Evolutionary conservation across 2,888 invertebrate species (phyloP).

Genomic region (Incurvaria masculella): DNA sequence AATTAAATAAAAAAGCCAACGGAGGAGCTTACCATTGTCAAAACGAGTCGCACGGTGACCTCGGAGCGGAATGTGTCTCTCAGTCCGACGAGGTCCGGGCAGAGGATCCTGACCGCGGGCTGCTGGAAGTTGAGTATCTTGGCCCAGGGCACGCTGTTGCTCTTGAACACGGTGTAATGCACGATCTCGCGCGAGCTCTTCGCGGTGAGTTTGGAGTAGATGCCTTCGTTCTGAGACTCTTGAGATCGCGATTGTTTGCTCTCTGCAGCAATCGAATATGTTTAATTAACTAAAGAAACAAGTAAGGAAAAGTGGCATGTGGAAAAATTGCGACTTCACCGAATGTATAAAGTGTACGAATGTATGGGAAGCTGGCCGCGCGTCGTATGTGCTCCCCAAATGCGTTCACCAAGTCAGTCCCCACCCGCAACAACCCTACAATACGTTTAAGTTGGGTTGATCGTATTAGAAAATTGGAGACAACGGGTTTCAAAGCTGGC

Average conservation of each 20-base stretch:
- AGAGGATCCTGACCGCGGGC: slow-evolving; percentile 47
- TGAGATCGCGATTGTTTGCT: background rate
- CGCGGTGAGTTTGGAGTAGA: slow-evolving; percentile 26
- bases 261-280: too few species aligned
- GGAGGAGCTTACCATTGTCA: slow-evolving; percentile 41
- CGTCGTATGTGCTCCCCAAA: too few species aligned
- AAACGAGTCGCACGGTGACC: slow-evolving; percentile 49
- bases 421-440: too few species aligned
- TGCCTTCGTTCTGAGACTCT: slow-evolving; percentile 24
- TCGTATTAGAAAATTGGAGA: too few species aligned
- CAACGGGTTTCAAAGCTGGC: too few species aligned
- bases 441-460: too few species aligned
- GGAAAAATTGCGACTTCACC: too few species aligned
- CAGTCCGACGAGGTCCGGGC: slow-evolving; percentile 44
- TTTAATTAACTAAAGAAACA: too few species aligned
- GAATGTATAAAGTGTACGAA: too few species aligned
- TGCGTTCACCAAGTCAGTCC: too few species aligned
- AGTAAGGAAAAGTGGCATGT: too few species aligned
- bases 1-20: background rate
- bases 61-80: slow-evolving; percentile 54
- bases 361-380: too few species aligned
- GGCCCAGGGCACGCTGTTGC: slow-evolving; percentile 48
- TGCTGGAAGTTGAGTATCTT: slow-evolving; percentile 53
- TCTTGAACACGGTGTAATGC: slow-evolving; percentile 45
- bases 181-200: slow-evolving; percentile 30